These are phyloP conservation scores for Strigamia crassipes DNA, from an alignment of 2,888 invertebrate species.

Conservation along the genomic window DNA sequence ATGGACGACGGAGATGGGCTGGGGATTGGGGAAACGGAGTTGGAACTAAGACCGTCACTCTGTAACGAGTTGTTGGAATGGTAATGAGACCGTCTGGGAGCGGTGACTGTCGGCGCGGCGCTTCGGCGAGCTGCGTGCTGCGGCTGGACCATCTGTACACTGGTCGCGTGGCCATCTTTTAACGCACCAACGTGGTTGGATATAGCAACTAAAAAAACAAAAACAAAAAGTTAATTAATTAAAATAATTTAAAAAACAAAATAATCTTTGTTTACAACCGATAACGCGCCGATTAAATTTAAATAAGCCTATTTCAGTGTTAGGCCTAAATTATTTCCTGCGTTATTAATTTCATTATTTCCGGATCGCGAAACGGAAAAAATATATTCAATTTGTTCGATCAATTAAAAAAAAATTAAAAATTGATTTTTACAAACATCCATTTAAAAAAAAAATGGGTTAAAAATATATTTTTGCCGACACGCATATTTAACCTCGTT, in stretches of 20 bases:
- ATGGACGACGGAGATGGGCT: conserved; percentile 60
- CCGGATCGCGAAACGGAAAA: background rate
- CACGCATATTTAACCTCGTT: conserved; percentile 16
- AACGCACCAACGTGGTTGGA: conserved; percentile 34
- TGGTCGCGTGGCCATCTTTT: conserved; percentile 36
- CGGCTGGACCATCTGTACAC: background rate
- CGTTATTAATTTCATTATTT: background rate
- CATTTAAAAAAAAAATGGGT: background rate
- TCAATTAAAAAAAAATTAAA: no score
- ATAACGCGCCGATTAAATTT: background rate
- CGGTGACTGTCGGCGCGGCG: conserved; percentile 10
- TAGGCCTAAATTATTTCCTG: no score
- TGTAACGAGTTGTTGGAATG: conserved; percentile 81
- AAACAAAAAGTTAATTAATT: background rate
- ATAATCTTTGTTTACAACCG: background rate
- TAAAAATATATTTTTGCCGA: background rate
- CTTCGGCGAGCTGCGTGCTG: background rate
- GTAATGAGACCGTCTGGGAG: conserved; percentile 71
- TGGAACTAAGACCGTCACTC: conserved; percentile 81
- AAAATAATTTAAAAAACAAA: background rate
- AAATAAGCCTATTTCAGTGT: no score
- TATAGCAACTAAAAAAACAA: conserved; percentile 48
- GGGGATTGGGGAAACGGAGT: conserved; percentile 81
- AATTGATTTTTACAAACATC: background rate
- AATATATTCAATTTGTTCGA: no score